Percentiles rank a stretch among this genome's conserved stretches.
phyloP scores from a whole-genome alignment of 2,797 vertebrate species.

The Pristis pectinata region DNA sequence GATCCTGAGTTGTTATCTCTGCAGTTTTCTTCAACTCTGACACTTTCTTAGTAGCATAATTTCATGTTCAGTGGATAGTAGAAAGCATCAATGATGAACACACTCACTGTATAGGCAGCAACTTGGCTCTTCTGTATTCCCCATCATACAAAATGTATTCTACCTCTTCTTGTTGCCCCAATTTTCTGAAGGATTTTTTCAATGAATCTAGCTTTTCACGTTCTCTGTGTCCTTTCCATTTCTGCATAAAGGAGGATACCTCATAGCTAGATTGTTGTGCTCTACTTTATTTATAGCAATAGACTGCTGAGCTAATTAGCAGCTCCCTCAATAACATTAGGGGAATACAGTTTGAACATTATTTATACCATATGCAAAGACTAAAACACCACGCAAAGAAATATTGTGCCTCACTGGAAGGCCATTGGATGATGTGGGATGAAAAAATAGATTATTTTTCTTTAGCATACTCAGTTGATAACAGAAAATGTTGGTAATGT shows the following conservation, averaged over 20 bases:
- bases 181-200: background rate
- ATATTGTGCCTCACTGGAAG: background rate
- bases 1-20: background rate
- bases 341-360: slow-evolving; percentile 8
- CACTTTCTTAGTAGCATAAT: background rate
- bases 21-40: background rate
- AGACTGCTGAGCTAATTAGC: background rate
- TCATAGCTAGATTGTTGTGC: background rate
- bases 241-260: background rate
- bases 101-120: background rate
- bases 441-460: background rate
- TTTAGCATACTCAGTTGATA: background rate
- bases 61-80: background rate
- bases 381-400: background rate
- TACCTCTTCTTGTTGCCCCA: background rate
- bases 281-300: background rate
- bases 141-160: background rate
- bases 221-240: background rate
- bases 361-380: background rate
- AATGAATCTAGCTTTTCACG: background rate
- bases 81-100: background rate
- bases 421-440: background rate
- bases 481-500: background rate
- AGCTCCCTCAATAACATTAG: background rate
- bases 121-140: background rate